Percentiles rank a stretch among this genome's conserved stretches.
phyloP scores from a whole-genome alignment of 2,888 invertebrate species.

The Plebejus argus region DNA sequence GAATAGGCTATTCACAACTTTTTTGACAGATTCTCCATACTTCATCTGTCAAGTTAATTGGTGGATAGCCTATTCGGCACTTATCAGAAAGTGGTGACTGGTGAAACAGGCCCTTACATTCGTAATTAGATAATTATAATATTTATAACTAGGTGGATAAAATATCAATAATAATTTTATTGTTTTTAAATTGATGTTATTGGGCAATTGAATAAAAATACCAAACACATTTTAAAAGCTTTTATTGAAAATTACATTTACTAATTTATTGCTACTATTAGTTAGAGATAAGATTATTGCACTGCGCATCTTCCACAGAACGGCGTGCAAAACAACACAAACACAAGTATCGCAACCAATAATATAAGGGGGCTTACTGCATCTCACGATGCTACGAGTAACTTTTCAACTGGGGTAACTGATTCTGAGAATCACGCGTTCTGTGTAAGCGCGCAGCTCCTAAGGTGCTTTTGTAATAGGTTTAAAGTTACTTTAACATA shows the following conservation, averaged over 20 bases:
- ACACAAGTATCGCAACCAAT: neutral
- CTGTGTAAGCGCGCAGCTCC: slow-evolving; percentile 14
- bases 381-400: neutral
- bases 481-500: neutral
- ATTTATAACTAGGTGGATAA: no score
- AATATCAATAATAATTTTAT: no score
- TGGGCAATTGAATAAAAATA: slow-evolving; percentile 32
- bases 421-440: neutral
- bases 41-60: no score
- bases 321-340: slow-evolving; percentile 5
- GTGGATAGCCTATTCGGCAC: no score
- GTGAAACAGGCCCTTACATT: no score
- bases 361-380: neutral
- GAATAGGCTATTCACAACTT: no score
- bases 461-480: slow-evolving; percentile 1
- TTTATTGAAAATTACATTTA: slow-evolving; percentile 61
- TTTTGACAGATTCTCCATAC: no score
- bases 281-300: slow-evolving; percentile 24
- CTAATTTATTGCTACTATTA: slow-evolving; percentile 36
- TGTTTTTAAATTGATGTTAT: neutral
- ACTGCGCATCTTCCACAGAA: slow-evolving; percentile 20
- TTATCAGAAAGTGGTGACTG: no score
- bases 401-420: neutral
- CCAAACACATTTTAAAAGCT: slow-evolving; percentile 47
- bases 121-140: no score